Base-by-base conservation (phyloP, 2,113 vertebrate genomes). In the Lethenteron reissneri region DNA sequence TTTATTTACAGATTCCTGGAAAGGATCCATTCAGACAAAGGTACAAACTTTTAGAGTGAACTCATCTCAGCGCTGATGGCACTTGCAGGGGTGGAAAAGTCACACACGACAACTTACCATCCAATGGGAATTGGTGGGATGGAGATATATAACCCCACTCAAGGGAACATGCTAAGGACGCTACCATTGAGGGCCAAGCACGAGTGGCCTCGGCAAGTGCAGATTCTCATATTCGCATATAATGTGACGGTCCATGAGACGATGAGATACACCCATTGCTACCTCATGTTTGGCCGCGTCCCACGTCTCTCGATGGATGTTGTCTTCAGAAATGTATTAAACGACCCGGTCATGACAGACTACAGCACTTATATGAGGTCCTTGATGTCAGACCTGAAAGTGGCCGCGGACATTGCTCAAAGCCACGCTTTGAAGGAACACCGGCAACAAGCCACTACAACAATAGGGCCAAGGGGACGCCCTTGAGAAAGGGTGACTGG, bases 191-290 rank as follows among this genome's bases (percentile, higher is more conserved):
- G 58, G 9, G 68, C 13, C 8, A 72, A 76, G 56, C 74, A 76
- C n/a, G 57, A 74, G 11, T 76, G 75, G 73, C 76, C 73, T 1
- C 8, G 5, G 6, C 21, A 19, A 1, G 68, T 77, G 2, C 75
- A 73, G 21, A 75, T 73, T 6, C 41, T 76, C 8, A 75, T 69
- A 6, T 78, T 76, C 14, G 70, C 70, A 41, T 75, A 78, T 3
- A 75, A 75, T 59, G 73, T 73, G 8, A 69, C 72, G 4, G 72
- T 73, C 4, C 19, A 73, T 71, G 72, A 77, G 17, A 73, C 74
- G 3, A 75, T 57, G n/a, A 70, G 75, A 8, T 74, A 75, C 12
- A 21, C 72, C 1, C 73, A 70, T 4, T 75, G 74, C 70, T 73
- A 71, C 9, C 17, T 76, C 1, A 77, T 77, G 73, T 76, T 74